phyloP scores from a whole-genome alignment of 1,140 invertebrate species.

The Diabrotica undecimpunctata region DNA sequence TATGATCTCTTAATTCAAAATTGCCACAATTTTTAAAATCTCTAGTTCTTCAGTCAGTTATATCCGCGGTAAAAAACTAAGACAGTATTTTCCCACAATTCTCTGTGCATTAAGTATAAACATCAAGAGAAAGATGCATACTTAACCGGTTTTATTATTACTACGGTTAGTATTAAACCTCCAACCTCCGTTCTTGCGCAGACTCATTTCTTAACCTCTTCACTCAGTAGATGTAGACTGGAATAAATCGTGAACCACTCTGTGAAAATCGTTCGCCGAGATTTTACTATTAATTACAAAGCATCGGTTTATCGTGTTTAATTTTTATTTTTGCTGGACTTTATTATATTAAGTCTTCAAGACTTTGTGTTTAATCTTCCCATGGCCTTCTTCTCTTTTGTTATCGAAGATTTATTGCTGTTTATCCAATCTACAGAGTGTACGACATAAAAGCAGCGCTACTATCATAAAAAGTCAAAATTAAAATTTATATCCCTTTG shows the following conservation, averaged over 20 bases:
- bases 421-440: slow-evolving; percentile 8
- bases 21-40: too few species aligned
- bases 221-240: slow-evolving; percentile 15
- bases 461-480: background rate
- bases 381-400: slow-evolving; percentile 12
- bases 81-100: slow-evolving; percentile 40
- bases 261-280: slow-evolving; percentile 10
- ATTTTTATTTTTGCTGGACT: slow-evolving; percentile 11
- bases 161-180: slow-evolving; percentile 24
- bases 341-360: slow-evolving; percentile 10
- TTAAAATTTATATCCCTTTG: slow-evolving; percentile 1
- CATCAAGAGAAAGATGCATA: slow-evolving; percentile 27
- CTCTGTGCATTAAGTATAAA: slow-evolving; percentile 32
- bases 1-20: too few species aligned
- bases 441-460: background rate
- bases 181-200: slow-evolving; percentile 25
- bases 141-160: slow-evolving; percentile 40
- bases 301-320: slow-evolving; percentile 10
- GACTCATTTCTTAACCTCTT: slow-evolving; percentile 22
- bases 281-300: slow-evolving; percentile 24
- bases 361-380: slow-evolving; percentile 14
- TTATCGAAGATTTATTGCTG: slow-evolving; percentile 8
- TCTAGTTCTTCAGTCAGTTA: too few species aligned
- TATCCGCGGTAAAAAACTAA: slow-evolving; percentile 21
- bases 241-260: slow-evolving; percentile 14